Conservation (phyloP, 2,113 vertebrate genomes). For the Plectropomus leopardus region DNA sequence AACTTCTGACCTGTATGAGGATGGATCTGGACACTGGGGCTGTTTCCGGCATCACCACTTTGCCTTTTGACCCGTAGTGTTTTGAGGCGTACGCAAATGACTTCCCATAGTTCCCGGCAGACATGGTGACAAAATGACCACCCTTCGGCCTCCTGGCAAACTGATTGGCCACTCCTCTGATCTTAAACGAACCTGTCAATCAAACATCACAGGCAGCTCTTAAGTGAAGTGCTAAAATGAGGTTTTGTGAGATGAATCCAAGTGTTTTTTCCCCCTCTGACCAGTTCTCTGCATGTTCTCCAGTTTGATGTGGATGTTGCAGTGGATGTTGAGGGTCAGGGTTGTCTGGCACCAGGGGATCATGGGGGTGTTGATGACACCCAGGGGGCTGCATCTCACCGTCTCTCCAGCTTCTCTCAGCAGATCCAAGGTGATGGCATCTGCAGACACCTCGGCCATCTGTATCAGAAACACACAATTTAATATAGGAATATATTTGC, state of each 20-base stretch:
- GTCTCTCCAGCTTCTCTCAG: conserved; percentile 79
- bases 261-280: conserved; percentile 47
- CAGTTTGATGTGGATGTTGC: conserved; percentile 83
- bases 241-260: background rate
- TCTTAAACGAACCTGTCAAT: conserved; percentile 85
- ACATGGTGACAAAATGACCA: conserved; percentile 84
- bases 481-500: background rate
- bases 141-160: conserved; percentile 75
- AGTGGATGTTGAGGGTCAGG: conserved; percentile 65
- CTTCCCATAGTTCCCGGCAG: conserved; percentile 88
- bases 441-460: conserved; percentile 75
- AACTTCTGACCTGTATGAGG: conserved; percentile 80
- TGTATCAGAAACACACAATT: conserved; percentile 10
- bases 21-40: conserved; percentile 81
- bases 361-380: conserved; percentile 85
- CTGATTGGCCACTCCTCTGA: conserved; percentile 87
- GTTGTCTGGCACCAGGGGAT: conserved; percentile 81
- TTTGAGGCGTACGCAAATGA: conserved; percentile 85
- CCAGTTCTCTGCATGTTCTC: conserved; percentile 87
- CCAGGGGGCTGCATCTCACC: conserved; percentile 81
- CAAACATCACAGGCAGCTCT: background rate
- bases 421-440: conserved; percentile 75
- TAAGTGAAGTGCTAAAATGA: background rate
- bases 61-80: conserved; percentile 82
- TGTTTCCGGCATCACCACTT: conserved; percentile 86